Evolutionary conservation across 2,113 vertebrate species (phyloP).

Genomic region (Erinaceus europaeus): DNA sequence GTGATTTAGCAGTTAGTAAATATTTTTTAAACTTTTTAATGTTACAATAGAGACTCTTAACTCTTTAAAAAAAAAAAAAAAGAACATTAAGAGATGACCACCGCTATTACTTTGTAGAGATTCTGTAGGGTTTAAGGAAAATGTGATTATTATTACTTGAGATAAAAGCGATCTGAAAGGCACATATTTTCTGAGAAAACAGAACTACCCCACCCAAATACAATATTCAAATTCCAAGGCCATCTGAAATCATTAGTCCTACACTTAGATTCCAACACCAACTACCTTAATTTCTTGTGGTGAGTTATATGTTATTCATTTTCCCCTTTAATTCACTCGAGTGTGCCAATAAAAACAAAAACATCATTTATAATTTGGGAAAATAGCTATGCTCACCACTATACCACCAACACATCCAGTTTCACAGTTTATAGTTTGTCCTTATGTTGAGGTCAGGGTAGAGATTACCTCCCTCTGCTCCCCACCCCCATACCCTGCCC

Average conservation of each 20-base stretch:
- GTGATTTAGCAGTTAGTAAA: neutral
- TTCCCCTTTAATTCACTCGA: neutral
- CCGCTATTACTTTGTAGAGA: neutral
- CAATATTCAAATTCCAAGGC: slow-evolving; percentile 9
- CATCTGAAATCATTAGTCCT: neutral
- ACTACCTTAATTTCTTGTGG: neutral
- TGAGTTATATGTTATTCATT: neutral
- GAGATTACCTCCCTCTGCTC: too few species aligned
- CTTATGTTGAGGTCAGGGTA: too few species aligned
- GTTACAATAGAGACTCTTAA: too few species aligned
- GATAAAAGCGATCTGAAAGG: neutral
- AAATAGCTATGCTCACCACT: too few species aligned
- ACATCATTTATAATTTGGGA: neutral
- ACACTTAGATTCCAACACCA: neutral
- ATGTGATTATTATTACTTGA: neutral
- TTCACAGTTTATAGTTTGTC: neutral
- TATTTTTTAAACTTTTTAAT: slow-evolving; percentile 11
- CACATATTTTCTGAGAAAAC: neutral
- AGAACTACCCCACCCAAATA: neutral
- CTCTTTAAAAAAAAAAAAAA: too few species aligned
- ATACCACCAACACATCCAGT: too few species aligned
- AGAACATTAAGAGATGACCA: too few species aligned
- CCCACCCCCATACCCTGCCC: too few species aligned
- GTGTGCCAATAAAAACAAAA: slow-evolving; percentile 2
- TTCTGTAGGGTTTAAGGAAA: neutral